Evolutionary conservation across 2,888 invertebrate species (phyloP).

Genomic region (Brachypalpus laphriformis): DNA sequence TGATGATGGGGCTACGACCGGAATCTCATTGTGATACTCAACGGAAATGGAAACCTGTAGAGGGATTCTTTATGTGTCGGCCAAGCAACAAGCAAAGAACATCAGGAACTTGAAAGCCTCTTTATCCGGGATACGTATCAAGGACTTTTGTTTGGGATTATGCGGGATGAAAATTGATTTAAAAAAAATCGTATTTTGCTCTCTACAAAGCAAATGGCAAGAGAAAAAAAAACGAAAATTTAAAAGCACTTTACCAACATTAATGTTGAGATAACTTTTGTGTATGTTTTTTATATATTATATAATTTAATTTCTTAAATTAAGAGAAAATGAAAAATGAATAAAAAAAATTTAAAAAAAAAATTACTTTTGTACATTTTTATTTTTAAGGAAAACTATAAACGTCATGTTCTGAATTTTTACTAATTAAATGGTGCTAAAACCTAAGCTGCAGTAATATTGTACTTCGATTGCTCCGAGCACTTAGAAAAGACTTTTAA

Average conservation of each 20-base stretch:
- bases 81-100: conserved; percentile 17
- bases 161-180: neutral
- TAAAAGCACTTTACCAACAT: conserved; percentile 47
- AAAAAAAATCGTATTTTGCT: conserved; percentile 7
- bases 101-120: conserved; percentile 50
- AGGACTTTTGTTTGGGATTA: conserved; percentile 48
- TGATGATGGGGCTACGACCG: conserved; percentile 13
- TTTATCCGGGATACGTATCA: neutral
- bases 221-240: conserved; percentile 28
- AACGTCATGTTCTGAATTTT: no score
- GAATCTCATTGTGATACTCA: conserved; percentile 70
- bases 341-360: conserved; percentile 63
- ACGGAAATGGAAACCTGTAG: conserved; percentile 32
- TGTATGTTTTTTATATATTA: conserved; percentile 64
- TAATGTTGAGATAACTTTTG: conserved; percentile 60
- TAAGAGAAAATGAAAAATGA: conserved; percentile 73
- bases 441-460: no score
- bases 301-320: conserved; percentile 72
- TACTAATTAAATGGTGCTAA: no score
- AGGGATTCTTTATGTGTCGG: conserved; percentile 41
- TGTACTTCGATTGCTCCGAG: no score
- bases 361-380: neutral
- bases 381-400: no score
- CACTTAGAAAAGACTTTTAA: no score
- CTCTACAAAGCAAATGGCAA: conserved; percentile 22